Percentiles rank a stretch among this genome's conserved stretches.
These are phyloP conservation scores for Dicerorhinus sumatrensis DNA, from an alignment of 2,113 vertebrate genomes.

Conservation along the genomic window DNA sequence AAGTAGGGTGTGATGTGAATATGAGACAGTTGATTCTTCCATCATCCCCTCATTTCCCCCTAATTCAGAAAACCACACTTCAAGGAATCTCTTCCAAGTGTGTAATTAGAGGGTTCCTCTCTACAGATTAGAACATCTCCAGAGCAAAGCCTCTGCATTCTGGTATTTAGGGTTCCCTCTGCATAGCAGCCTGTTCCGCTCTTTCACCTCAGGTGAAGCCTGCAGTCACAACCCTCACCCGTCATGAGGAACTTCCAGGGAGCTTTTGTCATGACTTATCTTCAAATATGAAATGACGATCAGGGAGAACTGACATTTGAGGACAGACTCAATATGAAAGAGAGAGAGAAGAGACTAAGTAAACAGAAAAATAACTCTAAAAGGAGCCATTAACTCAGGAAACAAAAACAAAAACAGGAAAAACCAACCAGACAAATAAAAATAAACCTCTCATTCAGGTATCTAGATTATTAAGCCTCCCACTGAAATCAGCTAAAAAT, in stretches of 20 bases:
- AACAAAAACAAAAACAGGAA: neutral
- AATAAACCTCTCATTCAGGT: neutral
- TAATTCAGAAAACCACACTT: neutral
- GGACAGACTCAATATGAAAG: neutral
- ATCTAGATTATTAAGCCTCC: too few species aligned
- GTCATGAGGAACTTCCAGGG: neutral
- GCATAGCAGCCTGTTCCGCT: neutral
- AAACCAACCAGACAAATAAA: neutral
- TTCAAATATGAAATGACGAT: neutral
- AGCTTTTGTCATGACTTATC: neutral
- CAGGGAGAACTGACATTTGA: neutral
- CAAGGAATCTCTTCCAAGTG: neutral
- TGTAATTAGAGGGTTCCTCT: neutral
- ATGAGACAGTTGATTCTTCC: neutral
- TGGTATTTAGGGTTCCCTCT: too few species aligned
- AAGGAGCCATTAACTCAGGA: neutral
- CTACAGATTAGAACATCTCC: neutral
- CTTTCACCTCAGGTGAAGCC: neutral
- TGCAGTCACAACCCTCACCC: neutral
- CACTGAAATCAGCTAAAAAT: neutral
- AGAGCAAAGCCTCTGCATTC: neutral
- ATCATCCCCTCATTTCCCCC: fast-evolving
- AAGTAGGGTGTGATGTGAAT: too few species aligned
- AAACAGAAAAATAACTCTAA: neutral
- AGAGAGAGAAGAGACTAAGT: neutral